Percentiles rank a stretch among this genome's conserved stretches.
These are phyloP conservation scores for Temnothorax curvispinosus DNA, from an alignment of 1,140 invertebrate species.

Conservation along the genomic window DNA sequence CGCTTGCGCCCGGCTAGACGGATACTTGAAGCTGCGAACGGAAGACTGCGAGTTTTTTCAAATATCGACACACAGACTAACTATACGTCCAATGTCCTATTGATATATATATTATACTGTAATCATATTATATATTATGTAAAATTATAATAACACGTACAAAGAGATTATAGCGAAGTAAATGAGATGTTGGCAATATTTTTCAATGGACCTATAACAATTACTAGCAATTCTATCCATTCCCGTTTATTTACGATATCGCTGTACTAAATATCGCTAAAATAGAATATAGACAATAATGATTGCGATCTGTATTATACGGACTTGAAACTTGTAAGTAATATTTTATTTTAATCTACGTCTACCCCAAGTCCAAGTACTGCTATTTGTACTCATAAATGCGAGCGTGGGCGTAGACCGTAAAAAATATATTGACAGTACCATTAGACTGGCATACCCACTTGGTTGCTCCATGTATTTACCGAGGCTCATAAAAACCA, in stretches of 20 bases:
- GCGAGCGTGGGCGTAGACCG: conserved; percentile 69
- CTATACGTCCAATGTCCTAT: neutral
- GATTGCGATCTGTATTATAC: neutral
- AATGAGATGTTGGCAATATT: neutral
- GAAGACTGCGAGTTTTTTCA: neutral
- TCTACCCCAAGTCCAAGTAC: conserved; percentile 33
- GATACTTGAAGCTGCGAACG: neutral
- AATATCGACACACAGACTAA: neutral
- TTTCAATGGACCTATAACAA: neutral
- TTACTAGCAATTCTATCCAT: neutral
- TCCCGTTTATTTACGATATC: conserved; percentile 4
- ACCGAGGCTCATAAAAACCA: conserved; percentile 71
- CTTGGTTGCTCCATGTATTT: conserved; percentile 71
- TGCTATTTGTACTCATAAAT: conserved; percentile 75
- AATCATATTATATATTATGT: conserved; percentile 10
- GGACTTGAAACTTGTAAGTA: neutral
- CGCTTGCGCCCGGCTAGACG: conserved; percentile 51
- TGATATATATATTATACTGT: neutral
- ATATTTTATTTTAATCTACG: conserved; percentile 25
- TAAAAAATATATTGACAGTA: conserved; percentile 79
- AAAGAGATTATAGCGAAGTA: neutral
- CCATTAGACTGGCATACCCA: conserved; percentile 71
- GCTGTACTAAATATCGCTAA: neutral
- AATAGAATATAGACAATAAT: conserved; percentile 6
- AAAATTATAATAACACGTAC: neutral